A percentile compares a stretch with the other conserved stretches of the same genome.
Conservation (phyloP, 2,888 invertebrate genomes). For the Noctua janthe region DNA sequence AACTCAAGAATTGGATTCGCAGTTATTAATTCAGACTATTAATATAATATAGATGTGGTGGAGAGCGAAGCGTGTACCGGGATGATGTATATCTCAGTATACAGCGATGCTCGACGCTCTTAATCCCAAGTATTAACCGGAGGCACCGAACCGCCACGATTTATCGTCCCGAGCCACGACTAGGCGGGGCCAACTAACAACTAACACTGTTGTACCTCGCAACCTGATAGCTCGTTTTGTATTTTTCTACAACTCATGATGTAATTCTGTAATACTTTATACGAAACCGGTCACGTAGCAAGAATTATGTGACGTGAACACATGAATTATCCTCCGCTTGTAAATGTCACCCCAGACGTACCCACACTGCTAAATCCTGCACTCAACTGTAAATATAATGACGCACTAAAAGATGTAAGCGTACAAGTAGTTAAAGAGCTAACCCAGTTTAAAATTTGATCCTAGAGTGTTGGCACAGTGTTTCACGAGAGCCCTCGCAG, state of each 20-base stretch:
- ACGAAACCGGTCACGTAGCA: conserved; percentile 63
- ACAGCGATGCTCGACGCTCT: conserved; percentile 78
- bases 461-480: conserved; percentile 77
- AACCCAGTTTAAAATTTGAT: conserved; percentile 82
- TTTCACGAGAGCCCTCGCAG: conserved; percentile 76
- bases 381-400: conserved; percentile 47
- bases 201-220: conserved; percentile 77
- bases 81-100: conserved; percentile 81
- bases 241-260: conserved; percentile 69
- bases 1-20: conserved; percentile 57
- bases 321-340: conserved; percentile 63
- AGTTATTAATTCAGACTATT: conserved; percentile 69
- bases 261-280: conserved; percentile 66
- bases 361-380: conserved; percentile 34
- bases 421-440: conserved; percentile 60
- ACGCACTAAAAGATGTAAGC: conserved; percentile 29
- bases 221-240: conserved; percentile 75
- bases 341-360: conserved; percentile 53
- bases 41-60: conserved; percentile 68
- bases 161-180: conserved; percentile 78
- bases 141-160: conserved; percentile 79
- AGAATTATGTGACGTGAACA: conserved; percentile 65
- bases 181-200: conserved; percentile 77
- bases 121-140: conserved; percentile 83
- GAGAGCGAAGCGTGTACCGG: conserved; percentile 68